Evolutionary conservation across 2,113 vertebrate species (phyloP).

Genomic region (Chionodraco myersi): DNA sequence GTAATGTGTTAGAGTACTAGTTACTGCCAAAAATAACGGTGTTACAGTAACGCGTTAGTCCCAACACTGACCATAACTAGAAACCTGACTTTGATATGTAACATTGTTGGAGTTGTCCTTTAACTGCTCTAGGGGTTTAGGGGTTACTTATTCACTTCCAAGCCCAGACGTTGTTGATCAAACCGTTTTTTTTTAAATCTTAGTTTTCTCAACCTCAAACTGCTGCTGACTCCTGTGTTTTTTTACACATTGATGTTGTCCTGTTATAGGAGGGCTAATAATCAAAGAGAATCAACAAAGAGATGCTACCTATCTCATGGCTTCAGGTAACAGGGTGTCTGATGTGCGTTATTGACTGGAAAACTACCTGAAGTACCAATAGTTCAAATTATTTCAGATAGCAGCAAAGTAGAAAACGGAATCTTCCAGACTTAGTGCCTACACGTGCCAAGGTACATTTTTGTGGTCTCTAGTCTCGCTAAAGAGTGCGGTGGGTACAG

Average conservation of each 20-base stretch:
- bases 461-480: constrained; percentile 39
- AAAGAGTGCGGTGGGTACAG: constrained; percentile 33
- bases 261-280: neutral
- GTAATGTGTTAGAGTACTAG: too few relatives aligned
- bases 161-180: neutral
- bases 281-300: neutral
- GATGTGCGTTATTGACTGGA: neutral
- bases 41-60: too few relatives aligned
- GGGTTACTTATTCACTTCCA: neutral
- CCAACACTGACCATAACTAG: too few relatives aligned
- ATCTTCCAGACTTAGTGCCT: constrained; percentile 23
- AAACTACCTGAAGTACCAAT: constrained; percentile 5
- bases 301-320: neutral
- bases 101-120: neutral
- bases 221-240: neutral
- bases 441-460: constrained; percentile 62
- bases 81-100: neutral
- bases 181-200: neutral
- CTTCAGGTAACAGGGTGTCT: constrained; percentile 7
- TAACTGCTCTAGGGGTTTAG: neutral
- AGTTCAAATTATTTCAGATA: constrained; percentile 19
- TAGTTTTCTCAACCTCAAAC: neutral
- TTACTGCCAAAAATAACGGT: too few relatives aligned
- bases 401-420: constrained; percentile 1
- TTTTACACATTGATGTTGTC: neutral